Evolutionary conservation across 2,113 vertebrate genomes (phyloP).

Genomic region (Rhinichthys klamathensis): DNA sequence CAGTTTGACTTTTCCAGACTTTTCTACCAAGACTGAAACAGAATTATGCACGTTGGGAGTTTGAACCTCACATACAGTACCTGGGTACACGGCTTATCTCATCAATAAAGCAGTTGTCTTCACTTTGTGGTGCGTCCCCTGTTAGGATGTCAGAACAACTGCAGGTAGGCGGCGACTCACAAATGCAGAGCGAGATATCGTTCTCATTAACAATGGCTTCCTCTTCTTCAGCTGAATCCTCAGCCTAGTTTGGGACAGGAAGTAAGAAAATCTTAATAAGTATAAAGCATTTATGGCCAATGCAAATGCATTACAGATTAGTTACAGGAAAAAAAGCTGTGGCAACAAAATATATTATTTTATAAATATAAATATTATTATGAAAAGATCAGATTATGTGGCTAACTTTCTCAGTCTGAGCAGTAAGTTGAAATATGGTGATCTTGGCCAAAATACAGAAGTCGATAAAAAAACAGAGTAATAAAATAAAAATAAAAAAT

Average conservation of each 20-base stretch:
- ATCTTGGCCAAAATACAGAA: not conserved
- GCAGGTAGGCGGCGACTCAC: slow-evolving; percentile 81
- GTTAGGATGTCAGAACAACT: slow-evolving; percentile 81
- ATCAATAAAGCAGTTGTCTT: slow-evolving; percentile 78
- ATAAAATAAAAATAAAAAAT: not conserved
- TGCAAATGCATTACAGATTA: not conserved
- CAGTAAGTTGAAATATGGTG: not conserved
- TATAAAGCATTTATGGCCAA: not conserved
- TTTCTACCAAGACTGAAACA: not conserved
- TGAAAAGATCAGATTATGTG: not conserved
- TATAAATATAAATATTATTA: not conserved
- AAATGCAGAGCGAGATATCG: slow-evolving; percentile 83
- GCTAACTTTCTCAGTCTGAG: not conserved
- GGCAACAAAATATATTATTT: not conserved
- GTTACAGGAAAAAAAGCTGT: not conserved
- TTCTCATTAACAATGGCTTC: slow-evolving; percentile 80
- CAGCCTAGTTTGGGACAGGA: slow-evolving; percentile 73
- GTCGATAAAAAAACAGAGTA: not conserved
- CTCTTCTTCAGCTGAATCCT: slow-evolving; percentile 80
- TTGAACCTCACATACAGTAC: slow-evolving; percentile 65
- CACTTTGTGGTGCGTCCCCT: slow-evolving; percentile 78
- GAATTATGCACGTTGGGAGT: not conserved
- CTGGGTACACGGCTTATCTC: slow-evolving; percentile 82
- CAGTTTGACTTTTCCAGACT: not conserved
- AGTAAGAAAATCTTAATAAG: slow-evolving; percentile 5